Evolutionary conservation across 2,888 invertebrate genomes (phyloP), one percentile per base, ranked within the genome.

Genomic region (Euproctis similis): DNA sequence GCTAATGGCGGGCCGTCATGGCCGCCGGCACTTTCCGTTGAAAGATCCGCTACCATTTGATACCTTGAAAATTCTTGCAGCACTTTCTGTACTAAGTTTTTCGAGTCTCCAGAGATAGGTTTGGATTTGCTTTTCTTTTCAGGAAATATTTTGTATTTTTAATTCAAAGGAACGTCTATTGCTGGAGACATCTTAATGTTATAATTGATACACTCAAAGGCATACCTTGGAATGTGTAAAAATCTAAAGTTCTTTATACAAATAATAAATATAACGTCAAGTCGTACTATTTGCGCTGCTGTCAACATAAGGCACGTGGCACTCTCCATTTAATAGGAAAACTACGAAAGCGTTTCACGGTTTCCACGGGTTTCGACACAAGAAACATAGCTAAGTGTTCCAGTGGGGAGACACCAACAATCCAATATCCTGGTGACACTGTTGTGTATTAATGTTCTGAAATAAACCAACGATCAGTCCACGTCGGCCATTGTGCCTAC

Each of bases 1-100:
- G 40, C 57, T 67, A 67, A 66, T 66, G 63, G 63, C 51, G 49
- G 53, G 35, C 50, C 48, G 50, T 58, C 54, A 57, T 53, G 60
- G 56, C 60, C 42, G 52, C 53, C 40, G 31, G 38, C 39, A 13
- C 56, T 54, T 64, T 60, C 61, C 46, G 34, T 28, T 49, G 45
- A 39, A 44, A 46, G 36, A 47, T 42, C 44, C 38, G 50, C 42
- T 50, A 60, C 59, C 58, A 59, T 56, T 56, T 60, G 61, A 62
- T 59, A 53, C 51, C 55, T 56, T 49, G 47, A 34, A 36, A 42
- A 39, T 35, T 39, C 34, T 36, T 29, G 18, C 9, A 34, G 33
- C 34, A 46, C 42, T 39, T 45, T 49, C 34, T 36, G 28, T n/a
- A n/a, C n/a, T n/a, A n/a, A n/a, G n/a, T n/a, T n/a, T n/a, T n/a